These are phyloP conservation scores for Porites lutea DNA, from an alignment of 64 coral and sea anemone genomes.

Conservation along the genomic window DNA sequence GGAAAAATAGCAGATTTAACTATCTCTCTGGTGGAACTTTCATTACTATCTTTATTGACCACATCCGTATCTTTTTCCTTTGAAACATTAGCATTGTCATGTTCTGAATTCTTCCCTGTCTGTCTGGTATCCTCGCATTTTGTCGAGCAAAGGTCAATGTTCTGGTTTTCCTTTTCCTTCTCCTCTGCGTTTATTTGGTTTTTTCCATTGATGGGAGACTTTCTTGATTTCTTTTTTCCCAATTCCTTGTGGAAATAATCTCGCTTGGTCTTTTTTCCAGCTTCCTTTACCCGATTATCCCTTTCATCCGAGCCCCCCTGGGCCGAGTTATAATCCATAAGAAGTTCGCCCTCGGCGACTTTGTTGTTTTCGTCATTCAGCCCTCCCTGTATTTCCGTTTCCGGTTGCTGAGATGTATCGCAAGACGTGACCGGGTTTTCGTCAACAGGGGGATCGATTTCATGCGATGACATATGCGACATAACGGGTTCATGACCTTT, in stretches of 20 bases:
- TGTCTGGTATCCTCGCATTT: not conserved
- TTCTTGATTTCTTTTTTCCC: not conserved
- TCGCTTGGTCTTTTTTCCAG: not conserved
- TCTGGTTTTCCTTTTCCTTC: not conserved
- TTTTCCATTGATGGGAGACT: not conserved
- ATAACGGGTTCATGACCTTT: constrained; percentile 24
- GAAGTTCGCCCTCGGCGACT: not conserved
- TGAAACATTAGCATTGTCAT: not conserved
- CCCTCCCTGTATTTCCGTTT: constrained; percentile 14
- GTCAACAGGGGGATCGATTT: constrained; percentile 41
- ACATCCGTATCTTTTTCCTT: not conserved
- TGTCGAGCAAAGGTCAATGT: not conserved
- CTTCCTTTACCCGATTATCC: not conserved
- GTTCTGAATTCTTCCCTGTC: not conserved
- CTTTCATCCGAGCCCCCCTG: constrained; percentile 8
- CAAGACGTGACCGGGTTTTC: not conserved
- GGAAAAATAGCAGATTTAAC: not conserved
- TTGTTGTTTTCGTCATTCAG: not conserved
- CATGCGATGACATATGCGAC: constrained; percentile 3
- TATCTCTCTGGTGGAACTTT: not conserved
- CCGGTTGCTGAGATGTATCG: constrained; percentile 4
- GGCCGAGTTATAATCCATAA: not conserved
- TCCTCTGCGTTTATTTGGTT: too few species aligned
- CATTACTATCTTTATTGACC: not conserved
- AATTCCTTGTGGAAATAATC: not conserved